phyloP scores from a whole-genome alignment of 2,113 vertebrate genomes.

The Donacobius atricapilla region DNA sequence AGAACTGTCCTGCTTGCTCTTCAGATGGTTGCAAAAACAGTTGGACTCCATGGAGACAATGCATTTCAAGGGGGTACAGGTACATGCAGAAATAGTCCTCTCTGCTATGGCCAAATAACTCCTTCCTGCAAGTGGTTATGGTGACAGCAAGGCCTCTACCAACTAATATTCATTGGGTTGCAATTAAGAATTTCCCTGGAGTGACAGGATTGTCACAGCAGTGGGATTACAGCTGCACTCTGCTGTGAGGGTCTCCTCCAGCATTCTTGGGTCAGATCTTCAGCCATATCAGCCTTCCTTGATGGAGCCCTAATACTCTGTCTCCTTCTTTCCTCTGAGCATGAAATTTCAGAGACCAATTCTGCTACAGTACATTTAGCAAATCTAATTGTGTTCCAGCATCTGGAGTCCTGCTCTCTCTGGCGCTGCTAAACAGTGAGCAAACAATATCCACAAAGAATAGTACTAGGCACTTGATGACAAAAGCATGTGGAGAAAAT shows the following conservation, averaged over 20 bases:
- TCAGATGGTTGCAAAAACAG: background rate
- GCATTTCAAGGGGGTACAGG: background rate
- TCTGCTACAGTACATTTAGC: background rate
- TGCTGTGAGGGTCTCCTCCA: background rate
- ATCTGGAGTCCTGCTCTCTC: conserved; percentile 18
- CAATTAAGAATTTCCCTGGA: background rate
- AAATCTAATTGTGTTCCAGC: conserved; percentile 37
- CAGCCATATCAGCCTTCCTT: background rate
- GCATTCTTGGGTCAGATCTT: background rate
- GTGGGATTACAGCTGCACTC: background rate
- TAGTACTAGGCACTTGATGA: background rate
- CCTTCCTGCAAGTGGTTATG: background rate
- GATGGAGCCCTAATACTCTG: background rate
- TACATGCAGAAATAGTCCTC: background rate
- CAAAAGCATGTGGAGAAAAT: background rate
- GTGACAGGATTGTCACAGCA: background rate
- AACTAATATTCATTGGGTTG: background rate
- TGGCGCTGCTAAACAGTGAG: background rate
- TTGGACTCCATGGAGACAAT: rapidly evolving
- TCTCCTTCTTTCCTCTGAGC: background rate
- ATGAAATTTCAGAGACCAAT: background rate
- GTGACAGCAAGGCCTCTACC: background rate
- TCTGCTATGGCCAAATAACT: background rate
- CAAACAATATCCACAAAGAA: background rate
- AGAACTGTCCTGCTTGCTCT: background rate